Evolutionary conservation across 2,888 invertebrate genomes (phyloP), one percentile per base, ranked within the genome.

Genomic region (Machimus rusticus): DNA sequence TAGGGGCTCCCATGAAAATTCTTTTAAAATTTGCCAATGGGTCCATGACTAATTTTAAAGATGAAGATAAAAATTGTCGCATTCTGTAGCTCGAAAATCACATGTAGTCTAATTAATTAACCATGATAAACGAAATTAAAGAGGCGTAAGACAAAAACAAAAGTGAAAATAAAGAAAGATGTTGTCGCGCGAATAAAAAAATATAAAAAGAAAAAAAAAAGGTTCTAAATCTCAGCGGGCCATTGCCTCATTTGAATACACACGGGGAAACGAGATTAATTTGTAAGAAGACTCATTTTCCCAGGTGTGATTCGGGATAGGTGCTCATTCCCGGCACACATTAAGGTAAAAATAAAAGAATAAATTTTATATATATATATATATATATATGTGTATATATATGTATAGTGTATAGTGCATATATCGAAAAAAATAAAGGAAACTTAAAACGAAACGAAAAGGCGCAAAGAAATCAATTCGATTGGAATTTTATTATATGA

Each of bases 281-380:
- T 79, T 79, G 79, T 79, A 79, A 79, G n/a, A 23, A 51, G 51
- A 79, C 79, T 79, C 79, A 79, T 79, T 79, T 79, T 79, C 66
- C 66, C 79, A 79, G 79, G 79, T 46, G 79, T 79, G 79, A 79
- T 79, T 79, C 43, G 79, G 79, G 43, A 79, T 79, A 79, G 51
- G 79, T 31, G 51, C 43, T 12, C 66, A 66, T 66, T 66, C 66
- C 66, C 28, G 66, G 51, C 46, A 79, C 51, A 66, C 66, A 66
- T 66, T 28, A 28, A 66, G 66, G 28, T 5, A 66, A 28, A 66
- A 23, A 66, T 12, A 66, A 66, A 66, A 66, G 8, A 19, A 9
- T 5, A 19, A 23, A 66, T 9, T 8, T 6, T 19, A 28, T 16
- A 57, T 8, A 23, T 23, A 66, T 51, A 23, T 12, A 28, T 9